Evolutionary conservation across 2,113 vertebrate species (phyloP), one percentile per base, ranked within the genome.

Genomic region (Glaucidium brasilianum): DNA sequence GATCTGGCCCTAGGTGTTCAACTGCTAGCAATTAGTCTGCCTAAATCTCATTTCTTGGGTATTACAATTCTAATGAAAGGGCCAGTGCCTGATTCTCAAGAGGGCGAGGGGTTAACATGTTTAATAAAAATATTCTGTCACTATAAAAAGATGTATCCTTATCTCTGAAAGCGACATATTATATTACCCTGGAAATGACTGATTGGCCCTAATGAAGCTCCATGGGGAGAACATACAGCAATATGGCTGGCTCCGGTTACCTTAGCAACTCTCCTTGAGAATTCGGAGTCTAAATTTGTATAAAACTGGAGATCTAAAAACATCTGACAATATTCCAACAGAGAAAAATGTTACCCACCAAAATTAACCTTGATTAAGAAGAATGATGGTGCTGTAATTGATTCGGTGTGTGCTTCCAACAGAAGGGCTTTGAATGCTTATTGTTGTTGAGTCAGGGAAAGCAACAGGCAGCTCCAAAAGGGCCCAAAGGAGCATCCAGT

Each of bases 181-280:
- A 94, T 95, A 93, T 97, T 75, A 96, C 66, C 94, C 95, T 97
- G 93, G 89, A 68, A 95, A 88, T 97, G 96, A 98, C 96, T 97
- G 97, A 97, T 97, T 96, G 87, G 91, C 91, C 96, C 85, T 97
- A 95, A 96, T 93, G 86, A 96, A 92, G 80, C 96, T 97, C 96
- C 97, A 77, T 74, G 64, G 97, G 96, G 97, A 97, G 73, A 95
- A 45, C 45, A 68, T 23, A 67, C 39, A 80, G 95, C 94, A 96
- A 94, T 81, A 96, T 95, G 97, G 94, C 74, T 96, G 97, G 93
- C 75, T 95, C 84, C 73, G 75, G 98, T 98, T 98, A 96, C 98
- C 98, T 93, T 98, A 97, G 97, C 97, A 98, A 98, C 98, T 74
- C 85, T 97, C 95, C 90, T 89, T 95, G 97, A 98, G 97, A 98